Evolutionary conservation across 2,888 invertebrate genomes (phyloP).

Genomic region (Nomada lathburiana): DNA sequence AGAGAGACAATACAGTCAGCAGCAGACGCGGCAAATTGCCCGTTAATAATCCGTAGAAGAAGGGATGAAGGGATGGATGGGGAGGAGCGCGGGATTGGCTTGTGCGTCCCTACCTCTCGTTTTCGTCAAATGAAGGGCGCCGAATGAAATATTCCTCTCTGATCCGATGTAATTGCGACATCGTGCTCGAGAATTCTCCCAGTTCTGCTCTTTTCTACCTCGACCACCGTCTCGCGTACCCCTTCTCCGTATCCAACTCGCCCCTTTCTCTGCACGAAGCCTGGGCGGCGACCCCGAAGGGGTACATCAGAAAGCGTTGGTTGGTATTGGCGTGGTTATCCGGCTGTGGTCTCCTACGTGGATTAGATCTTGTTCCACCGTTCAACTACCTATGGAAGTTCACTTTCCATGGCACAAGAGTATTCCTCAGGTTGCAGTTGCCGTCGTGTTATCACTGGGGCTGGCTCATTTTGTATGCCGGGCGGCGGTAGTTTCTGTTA

Average conservation of each 20-base stretch:
- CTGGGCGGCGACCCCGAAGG: slow-evolving; percentile 27
- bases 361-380: slow-evolving; percentile 60
- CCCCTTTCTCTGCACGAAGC: slow-evolving; percentile 13
- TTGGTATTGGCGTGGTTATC: slow-evolving; percentile 58
- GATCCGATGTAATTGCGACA: slow-evolving; percentile 83
- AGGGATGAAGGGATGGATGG: slow-evolving; percentile 55
- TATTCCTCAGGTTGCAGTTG: slow-evolving; percentile 1
- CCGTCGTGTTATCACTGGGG: not conserved
- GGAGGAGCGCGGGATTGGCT: slow-evolving; percentile 31
- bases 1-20: slow-evolving; percentile 83
- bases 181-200: slow-evolving; percentile 78
- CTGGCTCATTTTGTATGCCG: too few relatives aligned
- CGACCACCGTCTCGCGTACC: slow-evolving; percentile 1
- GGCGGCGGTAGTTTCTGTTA: not conserved
- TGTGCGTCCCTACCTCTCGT: slow-evolving; percentile 55
- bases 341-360: slow-evolving; percentile 39
- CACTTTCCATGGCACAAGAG: slow-evolving; percentile 45
- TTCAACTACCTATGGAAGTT: slow-evolving; percentile 56
- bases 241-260: slow-evolving; percentile 27
- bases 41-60: slow-evolving; percentile 82
- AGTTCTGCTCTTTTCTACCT: slow-evolving; percentile 53
- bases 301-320: slow-evolving; percentile 7
- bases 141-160: slow-evolving; percentile 82
- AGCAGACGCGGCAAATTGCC: slow-evolving; percentile 84
- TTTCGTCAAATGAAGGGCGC: slow-evolving; percentile 69